A percentile compares a stretch with the other conserved stretches of the same genome.
phyloP scores from a whole-genome alignment of 2,888 invertebrate genomes.

The Taphrorychus bicolor region DNA sequence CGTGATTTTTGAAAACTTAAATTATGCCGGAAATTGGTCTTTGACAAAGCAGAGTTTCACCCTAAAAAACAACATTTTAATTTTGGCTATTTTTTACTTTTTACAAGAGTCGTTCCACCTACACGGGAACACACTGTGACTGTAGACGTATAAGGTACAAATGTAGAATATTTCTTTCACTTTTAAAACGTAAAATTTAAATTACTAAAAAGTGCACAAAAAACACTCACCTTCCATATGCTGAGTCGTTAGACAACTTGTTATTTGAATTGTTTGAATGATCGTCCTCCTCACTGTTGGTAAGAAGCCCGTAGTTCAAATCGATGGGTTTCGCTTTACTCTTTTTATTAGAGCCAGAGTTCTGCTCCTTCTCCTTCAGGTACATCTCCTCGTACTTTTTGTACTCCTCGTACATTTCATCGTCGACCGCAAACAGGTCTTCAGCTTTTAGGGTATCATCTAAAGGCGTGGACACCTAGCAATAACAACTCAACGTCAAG shows the following conservation, averaged over 20 bases:
- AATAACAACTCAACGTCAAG: not conserved
- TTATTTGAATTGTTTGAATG: constrained; percentile 49
- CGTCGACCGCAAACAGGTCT: constrained; percentile 55
- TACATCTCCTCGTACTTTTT: constrained; percentile 58
- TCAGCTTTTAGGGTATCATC: constrained; percentile 46
- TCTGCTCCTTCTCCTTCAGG: constrained; percentile 55
- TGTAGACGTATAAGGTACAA: no score
- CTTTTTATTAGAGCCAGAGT: constrained; percentile 42
- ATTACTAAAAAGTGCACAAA: no score
- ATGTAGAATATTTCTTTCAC: no score
- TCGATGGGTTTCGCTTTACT: constrained; percentile 46
- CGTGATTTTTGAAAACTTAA: no score
- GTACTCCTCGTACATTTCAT: constrained; percentile 58
- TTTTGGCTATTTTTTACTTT: no score
- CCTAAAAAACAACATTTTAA: no score
- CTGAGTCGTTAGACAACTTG: constrained; percentile 72
- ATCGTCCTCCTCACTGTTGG: constrained; percentile 55
- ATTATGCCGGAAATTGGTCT: no score
- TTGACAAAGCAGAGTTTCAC: no score
- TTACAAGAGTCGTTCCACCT: no score
- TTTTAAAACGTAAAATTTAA: no score
- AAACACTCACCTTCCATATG: constrained; percentile 79
- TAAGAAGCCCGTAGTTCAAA: constrained; percentile 43
- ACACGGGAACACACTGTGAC: no score
- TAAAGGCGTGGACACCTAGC: not conserved